phyloP scores from a whole-genome alignment of 2,797 vertebrate species.

The Buphagus erythrorhynchus region DNA sequence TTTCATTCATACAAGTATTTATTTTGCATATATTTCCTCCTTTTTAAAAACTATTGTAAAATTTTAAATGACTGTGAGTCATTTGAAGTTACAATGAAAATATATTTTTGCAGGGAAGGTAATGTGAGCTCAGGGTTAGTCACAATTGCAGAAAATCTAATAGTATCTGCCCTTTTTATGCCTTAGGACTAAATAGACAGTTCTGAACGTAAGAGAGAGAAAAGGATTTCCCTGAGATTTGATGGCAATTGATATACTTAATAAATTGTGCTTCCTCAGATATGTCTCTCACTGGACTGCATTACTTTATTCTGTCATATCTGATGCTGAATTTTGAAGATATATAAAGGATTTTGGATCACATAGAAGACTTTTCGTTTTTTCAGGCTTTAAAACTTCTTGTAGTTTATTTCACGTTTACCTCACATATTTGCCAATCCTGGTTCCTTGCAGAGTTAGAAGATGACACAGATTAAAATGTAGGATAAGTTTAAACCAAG shows the following conservation, averaged over 20 bases:
- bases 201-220: not conserved
- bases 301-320: not conserved
- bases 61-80: not conserved
- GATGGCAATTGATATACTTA: not conserved
- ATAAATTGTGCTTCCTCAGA: not conserved
- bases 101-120: not conserved
- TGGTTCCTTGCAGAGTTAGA: not conserved
- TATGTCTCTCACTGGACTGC: not conserved
- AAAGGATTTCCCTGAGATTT: not conserved
- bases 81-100: not conserved
- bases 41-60: not conserved
- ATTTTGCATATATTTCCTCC: not conserved
- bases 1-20: not conserved
- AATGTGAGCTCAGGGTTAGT: not conserved
- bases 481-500: not conserved
- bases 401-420: not conserved
- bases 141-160: not conserved
- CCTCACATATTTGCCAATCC: not conserved
- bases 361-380: not conserved
- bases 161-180: not conserved
- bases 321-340: not conserved
- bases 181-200: not conserved
- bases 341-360: not conserved
- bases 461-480: accelerated
- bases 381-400: not conserved